Base-by-base conservation (phyloP, 35 echinoderm and acorn worm species). In the Apostichopus japonicus region DNA sequence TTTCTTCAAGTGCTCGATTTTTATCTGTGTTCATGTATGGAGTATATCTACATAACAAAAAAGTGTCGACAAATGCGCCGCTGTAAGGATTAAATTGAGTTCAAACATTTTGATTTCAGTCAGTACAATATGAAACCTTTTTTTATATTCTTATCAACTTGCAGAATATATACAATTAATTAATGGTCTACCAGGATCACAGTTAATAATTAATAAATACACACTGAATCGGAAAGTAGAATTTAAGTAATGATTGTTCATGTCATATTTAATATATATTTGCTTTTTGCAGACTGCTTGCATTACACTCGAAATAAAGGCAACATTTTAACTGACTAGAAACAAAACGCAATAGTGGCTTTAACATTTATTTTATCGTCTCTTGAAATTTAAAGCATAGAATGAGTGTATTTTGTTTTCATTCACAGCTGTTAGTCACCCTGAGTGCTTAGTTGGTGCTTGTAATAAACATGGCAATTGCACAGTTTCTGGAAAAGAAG, bases 381-480 rank as follows among this genome's bases (percentile, higher is more conserved):
- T 75, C 71, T 23, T n/a, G 33, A 44, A 44, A 44, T 1, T 44
- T 44, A 44, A 44, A 44, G 33, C 33, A 44, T 44, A 44, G 33
- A 7, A 19, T 21, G 6, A 23, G n/a, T n/a, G n/a, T n/a, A n/a
- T 15, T 53, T 19, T 53, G 10, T 55, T 21, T 83, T 54, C 0
- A 10, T 83, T 54, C 5, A 55, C 79, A 83, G 79, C 79, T 13
- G 51, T 83, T 1, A 83, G 79, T 83, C 79, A 83, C 6, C 79
- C 54, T 10, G 79, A 83, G 52, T 83, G 79, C 27, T n/a, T 19
- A 53, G 51, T 54, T 4, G 55, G 1, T 55, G 14, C 79, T 54
- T 83, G 79, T 8, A 53, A 15, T 54, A 56, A n/a, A 15, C 6
- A 54, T 17, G 79, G 79, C 6, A 53, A 10, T 19, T 83, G 79